These are phyloP conservation scores for Nudaria mundana DNA, from an alignment of 2,888 invertebrate species.

Conservation along the genomic window DNA sequence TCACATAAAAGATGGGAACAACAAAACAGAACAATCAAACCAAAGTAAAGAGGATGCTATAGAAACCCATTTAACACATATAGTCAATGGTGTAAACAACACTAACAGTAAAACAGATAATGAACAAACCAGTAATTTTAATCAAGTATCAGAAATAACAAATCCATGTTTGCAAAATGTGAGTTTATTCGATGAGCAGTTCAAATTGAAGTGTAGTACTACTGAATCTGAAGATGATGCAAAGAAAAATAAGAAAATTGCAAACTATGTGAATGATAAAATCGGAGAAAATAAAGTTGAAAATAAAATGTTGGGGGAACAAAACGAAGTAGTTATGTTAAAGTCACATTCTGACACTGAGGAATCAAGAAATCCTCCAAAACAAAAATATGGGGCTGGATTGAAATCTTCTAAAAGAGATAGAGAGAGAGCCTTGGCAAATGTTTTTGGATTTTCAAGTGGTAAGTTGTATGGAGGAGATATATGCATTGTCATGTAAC, in stretches of 20 bases:
- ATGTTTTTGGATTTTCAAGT: conserved; percentile 63
- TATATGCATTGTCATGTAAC: background rate
- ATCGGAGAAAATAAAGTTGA: background rate
- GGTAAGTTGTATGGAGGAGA: conserved; percentile 53
- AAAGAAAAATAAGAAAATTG: conserved; percentile 13
- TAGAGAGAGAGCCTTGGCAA: conserved; percentile 50
- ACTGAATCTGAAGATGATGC: conserved; percentile 41
- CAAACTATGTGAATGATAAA: background rate
- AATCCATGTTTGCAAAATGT: conserved; percentile 64
- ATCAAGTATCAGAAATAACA: conserved; percentile 12
- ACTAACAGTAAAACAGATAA: background rate
- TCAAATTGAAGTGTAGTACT: conserved; percentile 42
- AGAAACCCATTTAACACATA: conserved; percentile 22
- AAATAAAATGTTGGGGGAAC: too few relatives aligned
- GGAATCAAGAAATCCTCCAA: conserved; percentile 11
- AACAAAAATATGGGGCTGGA: conserved; percentile 14
- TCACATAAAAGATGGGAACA: conserved; percentile 1
- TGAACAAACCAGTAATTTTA: background rate
- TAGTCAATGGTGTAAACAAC: conserved; percentile 5
- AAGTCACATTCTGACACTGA: conserved; percentile 43
- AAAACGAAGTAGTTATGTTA: conserved; percentile 39
- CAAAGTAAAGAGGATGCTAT: background rate
- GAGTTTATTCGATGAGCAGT: conserved; percentile 57
- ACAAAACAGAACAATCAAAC: conserved; percentile 6
- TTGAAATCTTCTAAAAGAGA: conserved; percentile 28